Percentiles rank a stretch among this genome's conserved stretches.
Conservation (phyloP, 2,888 invertebrate species). For the Mythimna ferrago region DNA sequence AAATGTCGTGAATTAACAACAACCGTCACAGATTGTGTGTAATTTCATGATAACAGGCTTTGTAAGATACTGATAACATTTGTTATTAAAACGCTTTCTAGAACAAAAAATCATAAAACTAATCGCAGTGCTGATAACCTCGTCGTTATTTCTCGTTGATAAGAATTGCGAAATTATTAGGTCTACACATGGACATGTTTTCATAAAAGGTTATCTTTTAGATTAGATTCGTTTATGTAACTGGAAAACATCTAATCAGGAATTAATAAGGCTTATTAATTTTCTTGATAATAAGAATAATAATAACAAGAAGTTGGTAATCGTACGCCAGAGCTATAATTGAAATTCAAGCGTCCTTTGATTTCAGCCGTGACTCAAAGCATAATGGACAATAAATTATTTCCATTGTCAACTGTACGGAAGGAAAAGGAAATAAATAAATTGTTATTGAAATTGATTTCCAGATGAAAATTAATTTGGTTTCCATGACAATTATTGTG, state of each 20-base stretch:
- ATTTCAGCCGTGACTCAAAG: conserved; percentile 40
- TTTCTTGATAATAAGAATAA: conserved; percentile 13
- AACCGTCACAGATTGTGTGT: conserved; percentile 29
- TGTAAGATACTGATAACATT: conserved; percentile 38
- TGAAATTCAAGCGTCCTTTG: conserved; percentile 45
- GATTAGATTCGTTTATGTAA: conserved; percentile 36
- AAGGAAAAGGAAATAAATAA: conserved; percentile 50
- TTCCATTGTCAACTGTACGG: conserved; percentile 49
- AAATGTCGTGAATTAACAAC: conserved; percentile 31
- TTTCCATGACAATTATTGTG: conserved; percentile 35
- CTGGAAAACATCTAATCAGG: conserved; percentile 21
- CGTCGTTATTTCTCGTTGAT: conserved; percentile 31
- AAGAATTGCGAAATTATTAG: conserved; percentile 42
- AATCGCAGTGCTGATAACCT: conserved; percentile 35
- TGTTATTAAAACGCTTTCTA: conserved; percentile 52
- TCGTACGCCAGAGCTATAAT: conserved; percentile 14
- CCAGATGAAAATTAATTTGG: conserved; percentile 46
- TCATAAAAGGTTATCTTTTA: conserved; percentile 36
- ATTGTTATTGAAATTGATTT: conserved; percentile 44
- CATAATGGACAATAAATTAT: conserved; percentile 47
- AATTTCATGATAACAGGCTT: conserved; percentile 39
- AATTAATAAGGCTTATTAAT: conserved; percentile 18
- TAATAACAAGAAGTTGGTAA: background rate
- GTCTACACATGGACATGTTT: conserved; percentile 30
- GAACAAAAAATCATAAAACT: conserved; percentile 43